Base-by-base conservation (phyloP, 2,113 vertebrate species). In the Hirundichthys speculiger region DNA sequence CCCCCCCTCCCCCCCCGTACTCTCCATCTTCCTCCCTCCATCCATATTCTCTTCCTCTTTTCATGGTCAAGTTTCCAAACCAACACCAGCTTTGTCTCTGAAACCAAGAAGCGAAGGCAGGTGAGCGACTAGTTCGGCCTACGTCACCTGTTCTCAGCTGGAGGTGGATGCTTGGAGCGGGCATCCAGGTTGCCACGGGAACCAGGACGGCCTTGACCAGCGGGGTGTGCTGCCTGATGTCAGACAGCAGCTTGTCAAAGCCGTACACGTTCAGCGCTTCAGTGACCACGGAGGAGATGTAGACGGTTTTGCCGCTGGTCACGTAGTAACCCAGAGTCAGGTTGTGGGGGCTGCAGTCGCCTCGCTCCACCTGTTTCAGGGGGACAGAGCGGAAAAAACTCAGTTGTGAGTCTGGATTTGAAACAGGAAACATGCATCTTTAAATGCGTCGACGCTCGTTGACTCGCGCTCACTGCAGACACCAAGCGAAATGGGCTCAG, bases 121-220 rank as follows among this genome's bases (percentile, higher is more conserved):
- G 30, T 34, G 7, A 9, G 30, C 11, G 7, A 34, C 30, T 9
- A 2, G 30, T 14, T 24, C 48, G 6, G 45, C 5, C 51, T 52
- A 55, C 5, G 85, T 94, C 87, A 94, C 98, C 97, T 79, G 97
- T 98, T 89, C 95, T 98, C 53, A 98, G 91, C 91, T 96, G 96
- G 81, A 95, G 93, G 84, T 93, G 93, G 52, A 95, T 90, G 0
- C 93, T 94, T 0, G 94, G 96, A 43, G 77, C 64, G 0, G 94
- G 90, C 20, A 86, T 39, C 98, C 97, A 98, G 0, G 92, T 89
- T 46, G 93, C 86, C 47, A 95, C 94, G 19, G 96, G 91, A 4
- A 95, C 82, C 3, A 90, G 93, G 49, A 99, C 84, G 0, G 94
- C 95, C 87, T 94, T 96, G 19, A 98, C 88, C 53, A 84, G 80